Base-by-base conservation (phyloP, 2,888 invertebrate species). In the Drosophila eohydei region DNA sequence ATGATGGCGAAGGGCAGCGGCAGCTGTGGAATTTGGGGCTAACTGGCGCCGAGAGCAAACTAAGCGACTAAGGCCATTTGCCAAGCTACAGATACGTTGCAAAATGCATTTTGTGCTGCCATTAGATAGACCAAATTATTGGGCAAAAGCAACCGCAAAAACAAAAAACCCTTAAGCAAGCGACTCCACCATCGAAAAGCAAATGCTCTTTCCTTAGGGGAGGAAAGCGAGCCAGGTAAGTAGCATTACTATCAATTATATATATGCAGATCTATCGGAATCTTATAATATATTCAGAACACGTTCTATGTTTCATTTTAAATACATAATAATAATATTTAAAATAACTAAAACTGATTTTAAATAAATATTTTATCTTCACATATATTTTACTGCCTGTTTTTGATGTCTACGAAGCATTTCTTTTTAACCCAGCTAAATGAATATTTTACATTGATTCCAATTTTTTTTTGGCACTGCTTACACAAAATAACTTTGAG, bases 91-190 rank as follows among this genome's bases (percentile, higher is more conserved):
- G 83, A 84, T 89, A 89, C 85, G 83, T 89, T 83, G 83, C 89
- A 89, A 81, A 79, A 87, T 89, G 83, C 83, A 84, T 87, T 84
- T 71, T 74, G 58, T 62, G 69, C 71, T 73, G 69, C 89, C 89
- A 84, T 84, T 84, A 84, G 83, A 84, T 84, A 87, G 82, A 82
- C 83, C 89, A 85, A 84, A 84, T 89, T 89, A 84, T 84, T 84
- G 83, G 85, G 69, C 80, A 79, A 79, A 87, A 72, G 85, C 70
- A 74, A 61, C 87, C 71, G 71, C 84, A 83, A 83, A 86, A 88
- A 83, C 87, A 83, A 88, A 88, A 78, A 66, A 46, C 60, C 52
- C 38, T 43, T 41, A 56, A 57, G 55, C 48, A 63, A 38, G 14
- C 36, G 16, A 9, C 14, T 30, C 4, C 43, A 30, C 34, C 40